These are phyloP conservation scores for Chloropsis cyanopogon DNA, from an alignment of 2,113 vertebrate genomes.

Conservation along the genomic window DNA sequence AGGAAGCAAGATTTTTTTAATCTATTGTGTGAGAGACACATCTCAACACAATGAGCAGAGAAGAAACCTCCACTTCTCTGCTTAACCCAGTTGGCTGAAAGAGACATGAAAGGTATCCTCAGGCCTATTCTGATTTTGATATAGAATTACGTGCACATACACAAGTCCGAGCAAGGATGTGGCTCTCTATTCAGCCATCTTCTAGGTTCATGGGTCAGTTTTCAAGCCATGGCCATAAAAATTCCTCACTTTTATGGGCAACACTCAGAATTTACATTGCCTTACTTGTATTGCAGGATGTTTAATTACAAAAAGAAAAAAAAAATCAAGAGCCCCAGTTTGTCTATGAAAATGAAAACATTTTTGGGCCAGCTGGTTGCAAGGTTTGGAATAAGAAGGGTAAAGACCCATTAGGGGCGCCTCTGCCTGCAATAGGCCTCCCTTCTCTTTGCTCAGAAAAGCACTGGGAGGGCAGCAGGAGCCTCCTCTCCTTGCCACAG, in stretches of 20 bases:
- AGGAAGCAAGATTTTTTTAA: background rate
- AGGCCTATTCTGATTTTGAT: background rate
- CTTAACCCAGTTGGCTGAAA: background rate
- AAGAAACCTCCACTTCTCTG: background rate
- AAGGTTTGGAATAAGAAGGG: background rate
- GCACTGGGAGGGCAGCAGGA: background rate
- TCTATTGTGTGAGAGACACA: background rate
- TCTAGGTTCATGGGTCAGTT: background rate
- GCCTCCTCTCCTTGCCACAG: background rate
- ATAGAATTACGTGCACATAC: background rate
- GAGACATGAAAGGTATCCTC: background rate
- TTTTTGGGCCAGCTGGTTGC: background rate
- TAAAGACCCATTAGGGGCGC: accelerated
- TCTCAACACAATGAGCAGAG: background rate
- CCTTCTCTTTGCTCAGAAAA: background rate
- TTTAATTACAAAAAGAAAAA: background rate
- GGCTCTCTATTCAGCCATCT: background rate
- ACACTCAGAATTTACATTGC: background rate
- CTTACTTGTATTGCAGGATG: background rate
- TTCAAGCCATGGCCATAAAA: background rate
- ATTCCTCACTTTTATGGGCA: background rate
- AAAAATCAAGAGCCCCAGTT: background rate
- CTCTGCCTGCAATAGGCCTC: accelerated
- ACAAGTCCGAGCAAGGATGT: background rate
- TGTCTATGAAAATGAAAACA: background rate